Evolutionary conservation across 1,140 invertebrate species (phyloP), one percentile per base, ranked within the genome.

Genomic region (Drosophila varians): DNA sequence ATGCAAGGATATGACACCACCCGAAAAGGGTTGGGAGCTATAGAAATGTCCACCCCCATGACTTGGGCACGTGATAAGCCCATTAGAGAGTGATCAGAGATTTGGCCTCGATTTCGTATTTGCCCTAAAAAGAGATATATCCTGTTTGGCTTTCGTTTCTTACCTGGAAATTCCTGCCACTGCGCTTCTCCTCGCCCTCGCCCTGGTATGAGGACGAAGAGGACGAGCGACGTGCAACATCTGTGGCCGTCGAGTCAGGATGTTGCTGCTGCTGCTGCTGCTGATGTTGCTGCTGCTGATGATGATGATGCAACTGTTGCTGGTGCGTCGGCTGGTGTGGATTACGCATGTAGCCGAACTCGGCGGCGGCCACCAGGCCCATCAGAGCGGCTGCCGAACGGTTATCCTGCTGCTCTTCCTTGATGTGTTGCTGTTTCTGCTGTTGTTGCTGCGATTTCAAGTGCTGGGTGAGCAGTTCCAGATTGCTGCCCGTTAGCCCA

Each of bases 151-250:
- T 31, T 34, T 18, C 34, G 36, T 38, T 43, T 70, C 83, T 91
- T 89, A 91, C 90, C 90, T 91, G 90, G 75, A 91, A 91, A 77
- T 90, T 91, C 72, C 90, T 76, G 23, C 79, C 73, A 45, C 76
- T 77, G 48, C 88, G 86, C 45, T 91, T 91, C 74, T 90, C 90
- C 46, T 90, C 91, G 61, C 71, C 72, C 52, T 83, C 86, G 36
- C 80, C 82, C 48, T 77, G 80, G 64, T 86, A 80, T 34, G 89
- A 90, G 25, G 77, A 78, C 54, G 75, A 82, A 53, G 72, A 88
- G 84, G 83, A 90, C 36, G 89, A 88, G 25, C 79, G 88, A 61
- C 77, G 68, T 46, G 72, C 83, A 84, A 87, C 89, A 87, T 89
- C 84, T 89, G 83, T 89, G 70, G 86, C 75, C 18, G 82, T 79